Evolutionary conservation across 2,888 invertebrate species (phyloP), one percentile per base, ranked within the genome.

Genomic region (Diplolepis rosae): DNA sequence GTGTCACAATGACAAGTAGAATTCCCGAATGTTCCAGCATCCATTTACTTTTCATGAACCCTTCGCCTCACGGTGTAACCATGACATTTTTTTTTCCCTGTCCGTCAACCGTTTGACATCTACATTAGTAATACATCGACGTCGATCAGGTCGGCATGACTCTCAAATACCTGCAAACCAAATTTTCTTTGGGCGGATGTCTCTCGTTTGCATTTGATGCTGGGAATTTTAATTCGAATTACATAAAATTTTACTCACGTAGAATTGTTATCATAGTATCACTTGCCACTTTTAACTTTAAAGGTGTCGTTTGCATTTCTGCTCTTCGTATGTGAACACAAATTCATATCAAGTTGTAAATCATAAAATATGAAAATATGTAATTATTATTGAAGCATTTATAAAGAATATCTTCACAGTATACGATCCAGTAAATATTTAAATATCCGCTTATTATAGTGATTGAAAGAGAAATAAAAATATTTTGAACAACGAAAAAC

Each of bases 131-230:
- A 39, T 39, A 56, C 22, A 39, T 56, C 56, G 35, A 24, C 61
- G 24, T 61, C 27, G 61, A 61, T 61, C 61, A 61, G 39, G n/a
- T 27, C 39, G 39, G 35, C 61, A 42, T 61, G 61, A 42, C 61
- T 61, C 39, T 61, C 61, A 61, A 61, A 61, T 39, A 39, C 24
- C 24, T 22, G 4, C 39, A 24, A 27, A 39, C 61, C 61, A n/a
- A n/a, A 15, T 35, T 13, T 61, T 27, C 24, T 42, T 9, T 35
- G 2, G 6, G 5, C 1, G 6, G n/a, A 22, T 39, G 5, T 32
- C 11, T 35, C 5, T 61, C 7, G 24, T 39, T 61, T 61, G 39
- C 39, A 11, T 61, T 61, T 39, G 24, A n/a, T 39, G 6, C 6
- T n/a, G n/a, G 24, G 61, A 39, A 61, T 61, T 22, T 61, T 39